phyloP scores from a whole-genome alignment of 2,113 vertebrate genomes.

The Ceyx cyanopectus region DNA sequence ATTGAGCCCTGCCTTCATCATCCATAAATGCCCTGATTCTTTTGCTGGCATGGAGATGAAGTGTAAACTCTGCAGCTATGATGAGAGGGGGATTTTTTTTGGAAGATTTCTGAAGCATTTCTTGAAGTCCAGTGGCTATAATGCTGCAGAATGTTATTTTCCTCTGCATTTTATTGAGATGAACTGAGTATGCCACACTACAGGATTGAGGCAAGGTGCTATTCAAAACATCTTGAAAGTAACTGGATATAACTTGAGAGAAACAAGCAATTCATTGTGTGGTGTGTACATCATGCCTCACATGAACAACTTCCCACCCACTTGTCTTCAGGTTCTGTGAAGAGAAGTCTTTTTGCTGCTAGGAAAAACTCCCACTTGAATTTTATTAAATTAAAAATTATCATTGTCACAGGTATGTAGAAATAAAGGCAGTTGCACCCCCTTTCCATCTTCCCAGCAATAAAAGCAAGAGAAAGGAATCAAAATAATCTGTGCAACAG shows the following conservation, averaged over 20 bases:
- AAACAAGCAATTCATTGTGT: neutral
- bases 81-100: neutral
- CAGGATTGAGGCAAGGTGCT: accelerated
- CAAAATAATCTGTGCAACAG: neutral
- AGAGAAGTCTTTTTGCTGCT: neutral
- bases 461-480: neutral
- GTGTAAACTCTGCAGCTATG: neutral
- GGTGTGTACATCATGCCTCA: neutral
- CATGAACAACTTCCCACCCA: neutral
- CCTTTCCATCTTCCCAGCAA: neutral
- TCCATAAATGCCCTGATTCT: neutral
- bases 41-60: neutral
- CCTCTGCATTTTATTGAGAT: neutral
- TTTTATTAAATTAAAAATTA: slow-evolving; percentile 29
- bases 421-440: slow-evolving; percentile 20
- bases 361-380: slow-evolving; percentile 25
- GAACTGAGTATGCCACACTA: neutral
- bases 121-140: neutral
- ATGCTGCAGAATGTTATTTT: neutral
- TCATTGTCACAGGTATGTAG: slow-evolving; percentile 13
- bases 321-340: neutral
- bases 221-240: neutral
- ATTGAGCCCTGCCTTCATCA: neutral
- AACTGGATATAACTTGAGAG: neutral
- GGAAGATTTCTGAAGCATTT: neutral